These are phyloP conservation scores for Pseudoips prasinana DNA, from an alignment of 2,888 invertebrate species.

Conservation along the genomic window DNA sequence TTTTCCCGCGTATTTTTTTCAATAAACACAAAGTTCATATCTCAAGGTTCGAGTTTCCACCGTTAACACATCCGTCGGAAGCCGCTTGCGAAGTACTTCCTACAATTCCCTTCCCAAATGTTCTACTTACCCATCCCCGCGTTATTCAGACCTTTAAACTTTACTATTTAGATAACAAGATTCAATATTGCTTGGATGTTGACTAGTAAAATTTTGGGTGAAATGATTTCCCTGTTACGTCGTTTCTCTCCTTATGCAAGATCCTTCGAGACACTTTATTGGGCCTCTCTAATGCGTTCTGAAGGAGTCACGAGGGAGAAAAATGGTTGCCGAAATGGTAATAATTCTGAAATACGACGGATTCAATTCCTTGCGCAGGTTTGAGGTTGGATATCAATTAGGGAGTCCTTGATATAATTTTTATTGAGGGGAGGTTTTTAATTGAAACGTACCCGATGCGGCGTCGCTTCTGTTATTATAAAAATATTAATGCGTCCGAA, in stretches of 20 bases:
- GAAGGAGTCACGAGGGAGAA: slow-evolving; percentile 33
- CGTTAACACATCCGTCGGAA: slow-evolving; percentile 52
- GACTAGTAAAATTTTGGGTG: slow-evolving; percentile 2
- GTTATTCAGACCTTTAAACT: background rate
- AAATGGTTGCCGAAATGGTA: slow-evolving; percentile 29
- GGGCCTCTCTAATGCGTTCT: slow-evolving; percentile 45
- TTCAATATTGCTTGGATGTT: slow-evolving; percentile 3
- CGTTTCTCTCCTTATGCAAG: slow-evolving; percentile 43
- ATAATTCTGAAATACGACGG: slow-evolving; percentile 28
- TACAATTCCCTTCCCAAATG: slow-evolving; percentile 45
- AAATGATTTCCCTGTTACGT: slow-evolving; percentile 37
- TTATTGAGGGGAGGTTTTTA: too few relatives aligned
- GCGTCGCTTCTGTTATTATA: too few relatives aligned
- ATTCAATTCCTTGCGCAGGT: slow-evolving; percentile 12
- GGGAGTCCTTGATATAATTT: too few relatives aligned
- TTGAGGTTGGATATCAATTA: too few relatives aligned
- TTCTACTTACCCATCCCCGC: slow-evolving; percentile 24
- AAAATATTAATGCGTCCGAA: too few relatives aligned
- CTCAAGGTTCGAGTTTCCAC: slow-evolving; percentile 24
- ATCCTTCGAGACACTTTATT: slow-evolving; percentile 42
- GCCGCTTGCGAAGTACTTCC: slow-evolving; percentile 40
- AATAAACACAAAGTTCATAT: slow-evolving; percentile 21
- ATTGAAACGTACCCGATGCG: too few relatives aligned
- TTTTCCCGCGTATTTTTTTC: slow-evolving; percentile 4
- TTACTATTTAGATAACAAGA: slow-evolving; percentile 6